Conservation (phyloP, 2,113 vertebrate genomes). For the Platycercus adscitus region DNA sequence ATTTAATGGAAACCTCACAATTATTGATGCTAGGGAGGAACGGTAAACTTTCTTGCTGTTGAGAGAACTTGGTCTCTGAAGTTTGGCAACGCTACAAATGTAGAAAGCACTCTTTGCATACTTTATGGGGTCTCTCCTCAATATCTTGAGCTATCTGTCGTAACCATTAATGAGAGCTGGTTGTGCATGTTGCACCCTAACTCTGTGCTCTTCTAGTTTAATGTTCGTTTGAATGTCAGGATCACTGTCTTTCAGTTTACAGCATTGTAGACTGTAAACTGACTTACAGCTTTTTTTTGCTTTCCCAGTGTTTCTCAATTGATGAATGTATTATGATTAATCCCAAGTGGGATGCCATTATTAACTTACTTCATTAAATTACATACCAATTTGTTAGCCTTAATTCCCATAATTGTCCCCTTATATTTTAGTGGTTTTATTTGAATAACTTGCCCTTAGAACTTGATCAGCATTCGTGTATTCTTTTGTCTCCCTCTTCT, state of each 20-base stretch:
- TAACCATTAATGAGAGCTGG: not conserved
- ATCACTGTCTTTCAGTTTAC: not conserved
- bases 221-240: not conserved
- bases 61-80: not conserved
- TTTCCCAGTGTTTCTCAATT: conserved; percentile 13
- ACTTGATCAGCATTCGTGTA: not conserved
- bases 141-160: not conserved
- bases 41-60: not conserved
- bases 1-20: not conserved
- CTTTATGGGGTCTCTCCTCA: not conserved
- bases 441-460: not conserved
- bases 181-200: not conserved
- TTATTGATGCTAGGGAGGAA: not conserved
- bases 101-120: not conserved
- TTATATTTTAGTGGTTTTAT: not conserved
- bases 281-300: not conserved
- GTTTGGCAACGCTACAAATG: not conserved
- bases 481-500: not conserved
- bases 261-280: not conserved
- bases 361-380: conserved; percentile 32
- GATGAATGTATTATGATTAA: conserved; percentile 23
- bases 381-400: not conserved
- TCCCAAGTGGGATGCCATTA: conserved; percentile 2
- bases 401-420: not conserved
- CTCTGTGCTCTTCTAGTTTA: not conserved